Conservation (phyloP, 2,888 invertebrate species). For the Aphrophora alni region DNA sequence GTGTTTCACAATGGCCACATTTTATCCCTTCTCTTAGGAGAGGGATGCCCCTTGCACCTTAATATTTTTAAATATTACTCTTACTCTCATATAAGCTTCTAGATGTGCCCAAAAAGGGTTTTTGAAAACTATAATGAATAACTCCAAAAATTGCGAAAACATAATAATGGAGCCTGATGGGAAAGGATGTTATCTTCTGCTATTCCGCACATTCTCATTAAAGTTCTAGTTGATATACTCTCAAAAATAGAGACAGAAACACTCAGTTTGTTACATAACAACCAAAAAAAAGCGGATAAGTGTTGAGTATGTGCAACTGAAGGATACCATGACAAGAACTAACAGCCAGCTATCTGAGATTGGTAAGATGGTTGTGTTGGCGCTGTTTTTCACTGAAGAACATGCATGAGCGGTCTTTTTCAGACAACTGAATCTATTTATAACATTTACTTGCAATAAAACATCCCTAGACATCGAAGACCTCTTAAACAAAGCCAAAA, state of each 20-base stretch:
- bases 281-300: not conserved
- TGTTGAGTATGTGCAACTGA: not conserved
- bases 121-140: no score
- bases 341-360: not conserved
- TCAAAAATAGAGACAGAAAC: constrained; percentile 34
- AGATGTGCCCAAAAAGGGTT: no score
- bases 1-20: no score
- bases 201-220: constrained; percentile 2
- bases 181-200: constrained; percentile 15
- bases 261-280: not conserved
- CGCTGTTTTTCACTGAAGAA: not conserved
- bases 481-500: constrained; percentile 40
- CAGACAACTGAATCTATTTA: not conserved
- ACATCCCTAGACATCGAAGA: not conserved
- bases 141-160: no score
- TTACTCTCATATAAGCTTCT: no score
- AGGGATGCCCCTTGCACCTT: no score
- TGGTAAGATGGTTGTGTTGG: not conserved
- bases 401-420: not conserved
- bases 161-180: constrained; percentile 42
- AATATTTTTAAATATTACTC: no score
- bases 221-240: constrained; percentile 35
- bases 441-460: not conserved
- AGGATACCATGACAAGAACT: not conserved
- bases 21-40: no score